Percentiles rank a stretch among this genome's conserved stretches.
These are phyloP conservation scores for Geotrypetes seraphini DNA, from an alignment of 2,797 vertebrate genomes.

Conservation along the genomic window DNA sequence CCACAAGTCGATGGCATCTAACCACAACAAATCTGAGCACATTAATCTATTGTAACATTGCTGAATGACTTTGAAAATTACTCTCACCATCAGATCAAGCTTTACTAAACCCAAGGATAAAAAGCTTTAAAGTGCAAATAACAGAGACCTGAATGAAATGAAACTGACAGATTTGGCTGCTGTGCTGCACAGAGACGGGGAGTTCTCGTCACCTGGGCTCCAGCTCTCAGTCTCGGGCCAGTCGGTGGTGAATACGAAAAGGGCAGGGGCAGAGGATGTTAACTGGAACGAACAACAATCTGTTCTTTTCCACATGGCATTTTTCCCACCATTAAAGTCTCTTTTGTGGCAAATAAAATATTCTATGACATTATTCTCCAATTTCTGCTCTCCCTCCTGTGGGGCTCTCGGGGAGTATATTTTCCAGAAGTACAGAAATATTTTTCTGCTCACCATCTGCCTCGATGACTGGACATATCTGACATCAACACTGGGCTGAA, in stretches of 20 bases:
- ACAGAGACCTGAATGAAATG: too few species aligned
- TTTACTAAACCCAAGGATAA: too few species aligned
- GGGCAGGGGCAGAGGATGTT: background rate
- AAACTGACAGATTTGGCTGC: too few species aligned
- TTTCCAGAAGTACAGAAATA: conserved; percentile 54
- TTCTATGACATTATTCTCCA: conserved; percentile 81
- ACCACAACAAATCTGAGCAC: too few species aligned
- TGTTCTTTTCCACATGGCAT: conserved; percentile 33
- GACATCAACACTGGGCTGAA: conserved; percentile 60
- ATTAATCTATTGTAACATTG: too few species aligned
- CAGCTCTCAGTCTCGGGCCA: too few species aligned
- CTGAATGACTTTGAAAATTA: too few species aligned
- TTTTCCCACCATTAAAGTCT: conserved; percentile 39
- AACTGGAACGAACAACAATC: conserved; percentile 23
- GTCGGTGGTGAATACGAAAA: background rate
- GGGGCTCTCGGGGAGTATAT: conserved; percentile 51
- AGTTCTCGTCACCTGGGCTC: too few species aligned
- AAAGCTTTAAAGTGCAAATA: too few species aligned
- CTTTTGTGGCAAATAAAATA: conserved; percentile 71
- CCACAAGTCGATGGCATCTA: too few species aligned
- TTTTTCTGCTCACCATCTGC: conserved; percentile 73
- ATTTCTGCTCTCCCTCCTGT: conserved; percentile 49
- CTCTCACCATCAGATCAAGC: too few species aligned
- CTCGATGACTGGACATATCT: conserved; percentile 67
- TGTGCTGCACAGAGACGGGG: too few species aligned